Base-by-base conservation (phyloP, 1,140 invertebrate species). In the Ips nitidus region DNA sequence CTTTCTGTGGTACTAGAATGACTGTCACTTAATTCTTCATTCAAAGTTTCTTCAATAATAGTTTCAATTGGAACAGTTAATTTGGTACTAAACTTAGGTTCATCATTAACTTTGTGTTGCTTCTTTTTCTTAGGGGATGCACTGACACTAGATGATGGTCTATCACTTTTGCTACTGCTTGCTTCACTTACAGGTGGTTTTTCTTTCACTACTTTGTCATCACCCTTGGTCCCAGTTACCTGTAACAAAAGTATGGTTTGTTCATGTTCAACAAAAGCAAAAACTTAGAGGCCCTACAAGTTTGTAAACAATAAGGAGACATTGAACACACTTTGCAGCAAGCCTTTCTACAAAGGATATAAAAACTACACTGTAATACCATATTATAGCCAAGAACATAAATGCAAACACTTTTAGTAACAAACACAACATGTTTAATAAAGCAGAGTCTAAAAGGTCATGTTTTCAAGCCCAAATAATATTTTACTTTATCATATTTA, bases 1-100 rank as follows among this genome's bases (percentile, higher is more conserved):
- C 62, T 37, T 63, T 38, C 2, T 47, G 36, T 56, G 39, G 41
- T 4, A 65, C 5, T 69, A n/a, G 55, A 63, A 45, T 43, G 67
- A 7, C 40, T 66, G 37, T 63, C 41, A 66, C 52, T 66, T 40
- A 41, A 42, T 58, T 74, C 73, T 72, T 76, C 75, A 43, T 71
- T 73, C 57, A 76, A 41, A 5, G 71, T 76, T 64, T 76, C 73
- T 61, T 76, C 70, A 62, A 76, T 73, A 45, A 76, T 62, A 42
- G 73, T 70, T 55, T 76, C 75, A 52, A 76, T 74, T n/a, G 75
- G 73, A 7, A 70, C 69, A 41, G 59, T 57, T 45, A 76, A 60
- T 58, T 58, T 74, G 61, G 75, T 76, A 58, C 57, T 72, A 62
- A 76, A 76, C 37, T 69, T 66, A 6, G 75, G 75, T 6, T 74